A percentile compares a stretch with the other conserved stretches of the same genome.
Evolutionary conservation across 2,113 vertebrate species (phyloP).

Genomic region (Passer domesticus): DNA sequence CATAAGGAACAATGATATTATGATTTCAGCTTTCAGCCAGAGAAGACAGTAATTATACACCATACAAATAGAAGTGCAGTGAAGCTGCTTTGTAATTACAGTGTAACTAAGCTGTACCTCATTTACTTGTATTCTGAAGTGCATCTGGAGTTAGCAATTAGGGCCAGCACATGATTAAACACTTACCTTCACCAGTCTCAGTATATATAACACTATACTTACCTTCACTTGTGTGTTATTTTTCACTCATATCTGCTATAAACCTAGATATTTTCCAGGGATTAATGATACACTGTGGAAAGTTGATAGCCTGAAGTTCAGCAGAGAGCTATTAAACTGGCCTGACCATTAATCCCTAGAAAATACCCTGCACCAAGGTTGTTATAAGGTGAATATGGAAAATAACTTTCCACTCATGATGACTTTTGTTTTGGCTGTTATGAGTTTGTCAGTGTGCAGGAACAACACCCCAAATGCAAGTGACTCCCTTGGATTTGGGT

Average conservation of each 20-base stretch:
- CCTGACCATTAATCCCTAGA: constrained; percentile 71
- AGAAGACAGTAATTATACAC: neutral
- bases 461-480: neutral
- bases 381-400: constrained; percentile 64
- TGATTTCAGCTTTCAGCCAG: neutral
- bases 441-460: neutral
- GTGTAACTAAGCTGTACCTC: constrained; percentile 17
- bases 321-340: constrained; percentile 70
- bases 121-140: constrained; percentile 23
- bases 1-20: neutral
- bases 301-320: constrained; percentile 72
- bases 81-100: constrained; percentile 42
- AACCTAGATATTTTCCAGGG: constrained; percentile 67
- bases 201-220: neutral
- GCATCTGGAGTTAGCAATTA: constrained; percentile 39
- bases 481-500: neutral
- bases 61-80: neutral
- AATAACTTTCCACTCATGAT: neutral
- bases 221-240: constrained; percentile 34
- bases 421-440: neutral
- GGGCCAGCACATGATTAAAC: constrained; percentile 4
- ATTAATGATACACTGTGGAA: constrained; percentile 71
- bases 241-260: constrained; percentile 71
- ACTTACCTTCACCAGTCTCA: neutral
- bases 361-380: constrained; percentile 71